Evolutionary conservation across 2,113 vertebrate species (phyloP).

Genomic region (Verasper variegatus): DNA sequence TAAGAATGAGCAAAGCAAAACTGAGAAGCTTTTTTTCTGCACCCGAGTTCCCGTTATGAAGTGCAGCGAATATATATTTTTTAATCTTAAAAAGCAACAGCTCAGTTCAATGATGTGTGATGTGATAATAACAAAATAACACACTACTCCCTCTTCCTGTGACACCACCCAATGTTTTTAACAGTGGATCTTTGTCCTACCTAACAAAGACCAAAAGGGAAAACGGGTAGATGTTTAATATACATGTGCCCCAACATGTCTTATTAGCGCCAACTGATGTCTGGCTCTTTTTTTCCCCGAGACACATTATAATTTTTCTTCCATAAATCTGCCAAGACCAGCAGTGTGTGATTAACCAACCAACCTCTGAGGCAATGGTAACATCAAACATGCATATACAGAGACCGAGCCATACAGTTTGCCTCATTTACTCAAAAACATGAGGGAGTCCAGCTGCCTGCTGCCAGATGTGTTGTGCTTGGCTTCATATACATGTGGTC

Average conservation of each 20-base stretch:
- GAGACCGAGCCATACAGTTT: conserved; percentile 63
- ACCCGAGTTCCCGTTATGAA: not conserved
- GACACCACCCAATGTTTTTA: conserved; percentile 31
- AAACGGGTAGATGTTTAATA: conserved; percentile 46
- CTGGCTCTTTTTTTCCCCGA: conserved; percentile 56
- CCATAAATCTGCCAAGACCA: conserved; percentile 78
- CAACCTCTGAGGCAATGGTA: conserved; percentile 74
- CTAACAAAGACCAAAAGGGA: conserved; percentile 27
- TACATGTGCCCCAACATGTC: conserved; percentile 57
- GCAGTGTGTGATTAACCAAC: conserved; percentile 76
- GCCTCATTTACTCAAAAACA: conserved; percentile 70
- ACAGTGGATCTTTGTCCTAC: conserved; percentile 25
- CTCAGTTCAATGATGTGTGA: conserved; percentile 32
- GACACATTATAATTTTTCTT: conserved; percentile 75
- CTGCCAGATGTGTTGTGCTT: conserved; percentile 79
- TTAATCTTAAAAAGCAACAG: not conserved
- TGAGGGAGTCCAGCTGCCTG: conserved; percentile 68
- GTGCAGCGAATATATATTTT: not conserved
- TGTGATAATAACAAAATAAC: conserved; percentile 46
- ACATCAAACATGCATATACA: conserved; percentile 78
- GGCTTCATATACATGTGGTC: conserved; percentile 76
- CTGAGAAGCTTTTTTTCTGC: not conserved
- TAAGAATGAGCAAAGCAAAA: not conserved
- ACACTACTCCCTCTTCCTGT: conserved; percentile 21
- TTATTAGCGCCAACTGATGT: conserved; percentile 64